Base-by-base conservation (phyloP, 2,113 vertebrate genomes). In the Lycocorax pyrrhopterus region DNA sequence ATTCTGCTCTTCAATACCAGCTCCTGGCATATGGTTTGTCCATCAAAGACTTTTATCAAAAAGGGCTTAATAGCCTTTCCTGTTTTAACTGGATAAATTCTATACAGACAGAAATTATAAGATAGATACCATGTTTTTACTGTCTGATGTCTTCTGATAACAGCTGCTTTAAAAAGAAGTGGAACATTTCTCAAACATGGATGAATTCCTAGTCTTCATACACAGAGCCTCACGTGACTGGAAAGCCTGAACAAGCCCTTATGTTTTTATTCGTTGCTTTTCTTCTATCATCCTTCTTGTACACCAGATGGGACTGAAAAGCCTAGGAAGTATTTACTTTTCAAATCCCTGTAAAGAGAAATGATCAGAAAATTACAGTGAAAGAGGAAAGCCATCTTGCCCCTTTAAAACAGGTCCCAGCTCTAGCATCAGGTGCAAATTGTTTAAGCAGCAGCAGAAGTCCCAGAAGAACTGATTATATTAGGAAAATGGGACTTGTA, bases 401-500 rank as follows among this genome's bases (percentile, higher is more conserved):
- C n/a, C 13, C 60, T 74, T 90, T 79, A 73, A 43, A 60, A 53
- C 13, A 72, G 16, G 33, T 19, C 37, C 52, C 63, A 68, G 55
- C 68, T 88, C 44, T 19, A 60, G 17, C 21, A 95, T 33, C 71
- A 66, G 69, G 33, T 49, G 18, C 30, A 43, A 93, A 88, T 1
- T 64, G 55, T 33, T 84, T 90, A 86, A 88, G 43, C 76, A 92
- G 67, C n/a, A 82, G 81, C 66, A 75, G 35, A 51, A 94, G 37
- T 78, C 92, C 88, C 90, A 68, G 46, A 78, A 92, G 76, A 83
- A 81, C 22, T 39, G 37, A 79, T 84, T 86, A 60, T 80, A 92
- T 78, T 78, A 88, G 76, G 68, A 96, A 96, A 94, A 90, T 86
- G 44, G 90, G 83, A 67, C 85, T 77, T 75, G 16, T 26, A 84